Evolutionary conservation across 2,888 invertebrate genomes (phyloP).

Genomic region (Catocala nupta): DNA sequence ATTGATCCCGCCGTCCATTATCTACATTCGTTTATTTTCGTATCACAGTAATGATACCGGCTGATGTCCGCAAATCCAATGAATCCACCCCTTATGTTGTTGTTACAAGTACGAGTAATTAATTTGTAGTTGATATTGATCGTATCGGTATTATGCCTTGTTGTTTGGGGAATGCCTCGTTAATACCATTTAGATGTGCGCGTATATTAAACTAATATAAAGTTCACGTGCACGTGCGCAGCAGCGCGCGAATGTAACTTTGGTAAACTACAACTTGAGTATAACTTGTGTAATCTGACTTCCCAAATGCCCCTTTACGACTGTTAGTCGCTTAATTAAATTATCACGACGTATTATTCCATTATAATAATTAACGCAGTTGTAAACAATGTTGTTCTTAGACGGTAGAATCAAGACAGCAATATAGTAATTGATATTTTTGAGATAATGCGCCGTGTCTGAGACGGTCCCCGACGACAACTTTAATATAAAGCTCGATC

Average conservation of each 20-base stretch:
- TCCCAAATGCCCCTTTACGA: conserved; percentile 60
- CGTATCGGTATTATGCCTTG: conserved; percentile 34
- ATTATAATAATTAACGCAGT: conserved; percentile 72
- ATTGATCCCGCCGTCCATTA: conserved; percentile 86
- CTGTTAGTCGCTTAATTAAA: conserved; percentile 67
- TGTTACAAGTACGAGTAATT: conserved; percentile 58
- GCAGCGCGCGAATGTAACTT: conserved; percentile 36
- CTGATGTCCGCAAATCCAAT: conserved; percentile 76
- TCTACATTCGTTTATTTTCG: conserved; percentile 85
- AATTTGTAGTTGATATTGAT: conserved; percentile 47
- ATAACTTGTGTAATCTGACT: conserved; percentile 47
- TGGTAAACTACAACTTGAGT: conserved; percentile 38
- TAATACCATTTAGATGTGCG: conserved; percentile 33
- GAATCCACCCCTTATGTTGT: conserved; percentile 60
- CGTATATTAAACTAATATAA: conserved; percentile 40
- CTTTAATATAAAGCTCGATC: conserved; percentile 61
- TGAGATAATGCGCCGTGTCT: conserved; percentile 37
- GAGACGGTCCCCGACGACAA: conserved; percentile 30
- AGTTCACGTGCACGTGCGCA: conserved; percentile 46
- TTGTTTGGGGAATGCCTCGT: conserved; percentile 31
- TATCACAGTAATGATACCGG: conserved; percentile 81
- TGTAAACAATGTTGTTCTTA: conserved; percentile 53
- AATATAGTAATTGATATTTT: conserved; percentile 51
- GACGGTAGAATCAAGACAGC: conserved; percentile 34
- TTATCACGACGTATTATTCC: conserved; percentile 71